A percentile compares a stretch with the other conserved stretches of the same genome.
Conservation (phyloP, 2,888 invertebrate genomes). For the Volucella bombylans region DNA sequence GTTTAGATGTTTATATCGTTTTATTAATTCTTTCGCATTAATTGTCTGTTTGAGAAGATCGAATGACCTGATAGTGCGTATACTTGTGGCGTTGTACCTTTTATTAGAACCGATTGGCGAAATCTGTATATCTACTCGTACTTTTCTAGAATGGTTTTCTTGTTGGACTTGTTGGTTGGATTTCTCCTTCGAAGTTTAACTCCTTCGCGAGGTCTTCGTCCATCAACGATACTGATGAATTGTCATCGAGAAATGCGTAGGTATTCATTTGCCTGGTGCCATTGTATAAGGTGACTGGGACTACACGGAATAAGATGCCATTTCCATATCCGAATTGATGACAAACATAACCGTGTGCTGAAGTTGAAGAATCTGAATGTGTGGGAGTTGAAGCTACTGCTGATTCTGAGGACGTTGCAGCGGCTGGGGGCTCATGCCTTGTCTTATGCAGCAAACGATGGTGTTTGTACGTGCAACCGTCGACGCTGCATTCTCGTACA, state of each 20-base stretch:
- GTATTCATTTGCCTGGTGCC: slow-evolving; percentile 49
- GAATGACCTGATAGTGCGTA: slow-evolving; percentile 7
- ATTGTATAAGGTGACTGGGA: slow-evolving; percentile 62
- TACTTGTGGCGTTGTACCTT: background rate
- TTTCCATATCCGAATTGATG: slow-evolving; percentile 14
- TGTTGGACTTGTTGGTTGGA: slow-evolving; percentile 56
- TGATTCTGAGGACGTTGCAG: background rate
- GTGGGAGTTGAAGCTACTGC: too few species aligned
- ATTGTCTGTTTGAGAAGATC: slow-evolving; percentile 14
- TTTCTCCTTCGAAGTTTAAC: slow-evolving; percentile 52
- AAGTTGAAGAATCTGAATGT: too few species aligned
- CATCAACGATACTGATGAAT: slow-evolving; percentile 69
- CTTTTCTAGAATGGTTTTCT: background rate
- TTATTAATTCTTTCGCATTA: slow-evolving; percentile 1
- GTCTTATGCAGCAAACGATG: slow-evolving; percentile 31
- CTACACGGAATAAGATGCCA: slow-evolving; percentile 46
- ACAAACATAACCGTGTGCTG: slow-evolving; percentile 4
- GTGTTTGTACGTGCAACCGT: slow-evolving; percentile 29
- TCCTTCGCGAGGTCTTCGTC: slow-evolving; percentile 56
- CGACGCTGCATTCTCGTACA: slow-evolving; percentile 10
- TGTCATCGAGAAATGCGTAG: slow-evolving; percentile 70
- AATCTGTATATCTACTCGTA: background rate
- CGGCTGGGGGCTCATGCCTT: background rate
- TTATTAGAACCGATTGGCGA: background rate
- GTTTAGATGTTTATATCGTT: too few species aligned